Evolutionary conservation across 2,888 invertebrate species (phyloP).

Genomic region (Idaea aversata): DNA sequence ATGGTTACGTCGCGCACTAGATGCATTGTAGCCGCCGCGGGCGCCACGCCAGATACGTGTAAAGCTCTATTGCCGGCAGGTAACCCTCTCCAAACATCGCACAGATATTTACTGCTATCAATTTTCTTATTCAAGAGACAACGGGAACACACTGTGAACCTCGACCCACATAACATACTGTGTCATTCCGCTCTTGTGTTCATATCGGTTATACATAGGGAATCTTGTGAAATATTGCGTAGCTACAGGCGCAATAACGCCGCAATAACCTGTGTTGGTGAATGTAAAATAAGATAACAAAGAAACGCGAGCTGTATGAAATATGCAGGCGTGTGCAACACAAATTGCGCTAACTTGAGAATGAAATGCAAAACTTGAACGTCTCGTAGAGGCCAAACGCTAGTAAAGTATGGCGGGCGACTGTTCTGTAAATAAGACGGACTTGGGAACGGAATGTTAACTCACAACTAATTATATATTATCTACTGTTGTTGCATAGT

Average conservation of each 20-base stretch:
- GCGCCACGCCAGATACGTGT: conserved; percentile 38
- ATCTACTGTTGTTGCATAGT: no score
- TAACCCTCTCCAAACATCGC: conserved; percentile 14
- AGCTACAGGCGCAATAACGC: conserved; percentile 6
- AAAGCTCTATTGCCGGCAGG: conserved; percentile 20
- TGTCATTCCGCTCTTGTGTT: no score
- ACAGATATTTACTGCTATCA: conserved; percentile 14
- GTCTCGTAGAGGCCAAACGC: conserved; percentile 53
- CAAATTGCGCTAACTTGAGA: conserved; percentile 68
- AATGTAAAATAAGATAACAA: conserved; percentile 48
- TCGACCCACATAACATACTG: not conserved
- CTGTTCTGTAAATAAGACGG: conserved; percentile 53
- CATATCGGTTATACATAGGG: not conserved
- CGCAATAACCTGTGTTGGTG: conserved; percentile 30
- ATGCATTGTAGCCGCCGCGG: conserved; percentile 28
- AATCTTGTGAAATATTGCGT: not conserved
- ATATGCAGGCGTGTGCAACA: conserved; percentile 62
- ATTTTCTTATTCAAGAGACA: conserved; percentile 5
- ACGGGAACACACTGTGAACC: not conserved
- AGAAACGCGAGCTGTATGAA: conserved; percentile 45
- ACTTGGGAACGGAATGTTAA: conserved; percentile 42
- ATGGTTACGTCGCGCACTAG: conserved; percentile 26
- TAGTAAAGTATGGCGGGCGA: conserved; percentile 57
- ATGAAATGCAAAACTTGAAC: conserved; percentile 65
- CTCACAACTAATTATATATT: conserved; percentile 34